Conservation (phyloP, 2,113 vertebrate species). For the Nesogale talazaci region DNA sequence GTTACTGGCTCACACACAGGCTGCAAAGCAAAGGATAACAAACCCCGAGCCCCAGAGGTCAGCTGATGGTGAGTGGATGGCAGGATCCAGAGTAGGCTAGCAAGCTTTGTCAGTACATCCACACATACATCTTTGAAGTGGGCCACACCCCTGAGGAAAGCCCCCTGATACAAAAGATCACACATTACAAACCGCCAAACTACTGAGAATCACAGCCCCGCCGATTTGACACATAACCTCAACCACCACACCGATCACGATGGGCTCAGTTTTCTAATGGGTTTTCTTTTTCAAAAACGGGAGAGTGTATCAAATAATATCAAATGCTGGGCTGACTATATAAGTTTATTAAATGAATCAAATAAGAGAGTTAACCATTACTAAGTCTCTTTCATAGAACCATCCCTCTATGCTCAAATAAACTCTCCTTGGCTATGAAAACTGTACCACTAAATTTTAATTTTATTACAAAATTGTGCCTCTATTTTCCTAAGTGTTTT, state of each 20-base stretch:
- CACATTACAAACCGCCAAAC: not conserved
- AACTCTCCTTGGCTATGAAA: not conserved
- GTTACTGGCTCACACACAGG: too few relatives aligned
- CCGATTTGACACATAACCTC: not conserved
- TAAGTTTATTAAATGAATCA: constrained; percentile 9
- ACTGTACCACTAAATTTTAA: not conserved
- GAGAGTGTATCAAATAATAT: not conserved
- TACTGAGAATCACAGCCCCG: not conserved
- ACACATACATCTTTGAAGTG: too few relatives aligned
- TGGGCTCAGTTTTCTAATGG: not conserved
- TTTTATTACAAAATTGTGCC: not conserved
- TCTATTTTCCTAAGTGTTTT: not conserved
- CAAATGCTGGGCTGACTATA: not conserved
- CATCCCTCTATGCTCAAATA: not conserved
- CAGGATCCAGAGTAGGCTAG: not conserved
- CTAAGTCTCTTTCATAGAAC: not conserved
- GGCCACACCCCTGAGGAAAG: too few relatives aligned
- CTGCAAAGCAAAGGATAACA: not conserved
- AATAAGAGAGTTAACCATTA: not conserved
- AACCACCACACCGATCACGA: not conserved
- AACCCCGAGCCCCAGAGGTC: not conserved
- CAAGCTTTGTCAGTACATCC: too few relatives aligned
- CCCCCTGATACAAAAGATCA: not conserved
- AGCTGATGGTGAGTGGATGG: not conserved
- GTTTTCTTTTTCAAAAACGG: not conserved